phyloP scores from a whole-genome alignment of 2,797 vertebrate species.

The Acestrorhynchus altus region DNA sequence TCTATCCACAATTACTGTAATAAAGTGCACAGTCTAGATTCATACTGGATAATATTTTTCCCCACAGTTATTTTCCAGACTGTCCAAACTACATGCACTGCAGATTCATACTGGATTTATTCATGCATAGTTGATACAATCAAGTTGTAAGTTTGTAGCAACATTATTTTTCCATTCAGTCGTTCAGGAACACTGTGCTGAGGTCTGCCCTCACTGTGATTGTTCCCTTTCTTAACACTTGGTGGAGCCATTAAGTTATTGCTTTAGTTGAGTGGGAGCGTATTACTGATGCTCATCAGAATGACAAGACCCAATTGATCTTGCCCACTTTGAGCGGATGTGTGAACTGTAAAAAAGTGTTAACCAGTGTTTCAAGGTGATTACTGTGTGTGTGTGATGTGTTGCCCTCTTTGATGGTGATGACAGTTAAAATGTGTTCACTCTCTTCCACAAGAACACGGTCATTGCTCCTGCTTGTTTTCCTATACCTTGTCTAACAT shows the following conservation, averaged over 20 bases:
- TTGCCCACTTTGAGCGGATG: slow-evolving; percentile 6
- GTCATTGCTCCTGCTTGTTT: slow-evolving; percentile 29
- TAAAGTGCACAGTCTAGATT: no score
- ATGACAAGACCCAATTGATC: slow-evolving; percentile 5
- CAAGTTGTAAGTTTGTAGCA: no score
- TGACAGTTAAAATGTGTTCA: slow-evolving; percentile 51
- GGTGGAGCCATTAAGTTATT: slow-evolving; percentile 66
- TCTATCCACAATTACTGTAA: no score
- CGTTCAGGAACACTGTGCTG: neutral
- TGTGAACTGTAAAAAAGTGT: slow-evolving; percentile 3
- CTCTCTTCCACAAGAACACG: slow-evolving; percentile 35
- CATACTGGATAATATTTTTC: no score
- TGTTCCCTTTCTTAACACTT: slow-evolving; percentile 63
- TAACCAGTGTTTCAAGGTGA: slow-evolving; percentile 49
- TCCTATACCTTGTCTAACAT: slow-evolving; percentile 9
- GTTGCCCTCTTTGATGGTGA: slow-evolving; percentile 34
- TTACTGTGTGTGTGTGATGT: slow-evolving; percentile 10
- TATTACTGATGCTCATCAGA: slow-evolving; percentile 17
- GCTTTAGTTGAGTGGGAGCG: slow-evolving; percentile 7
- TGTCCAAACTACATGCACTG: no score
- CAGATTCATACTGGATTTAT: no score
- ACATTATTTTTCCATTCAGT: neutral
- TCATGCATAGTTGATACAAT: no score
- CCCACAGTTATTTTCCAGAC: no score
- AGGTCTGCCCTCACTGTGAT: neutral